These are phyloP conservation scores for Zaprionus gabonicus DNA, from an alignment of 1,140 invertebrate species.

Conservation along the genomic window DNA sequence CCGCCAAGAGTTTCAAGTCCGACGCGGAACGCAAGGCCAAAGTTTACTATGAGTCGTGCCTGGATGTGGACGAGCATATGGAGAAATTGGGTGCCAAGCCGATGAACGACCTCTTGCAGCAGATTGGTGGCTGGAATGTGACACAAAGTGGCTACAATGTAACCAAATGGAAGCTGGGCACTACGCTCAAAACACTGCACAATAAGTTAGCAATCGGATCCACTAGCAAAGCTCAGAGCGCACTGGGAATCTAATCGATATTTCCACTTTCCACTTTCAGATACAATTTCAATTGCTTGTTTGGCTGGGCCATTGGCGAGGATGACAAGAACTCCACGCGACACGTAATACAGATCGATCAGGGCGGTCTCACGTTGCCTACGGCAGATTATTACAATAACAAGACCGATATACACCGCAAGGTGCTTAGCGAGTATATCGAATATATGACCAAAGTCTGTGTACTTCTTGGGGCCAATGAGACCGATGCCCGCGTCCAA, in stretches of 20 bases:
- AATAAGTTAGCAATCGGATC: slow-evolving; percentile 86
- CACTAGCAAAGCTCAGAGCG: too few species aligned
- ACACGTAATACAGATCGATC: slow-evolving; percentile 96
- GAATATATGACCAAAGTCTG: slow-evolving; percentile 97
- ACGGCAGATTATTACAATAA: slow-evolving; percentile 97
- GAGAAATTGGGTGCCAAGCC: slow-evolving; percentile 93
- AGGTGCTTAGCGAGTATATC: slow-evolving; percentile 93
- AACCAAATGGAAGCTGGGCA: slow-evolving; percentile 91
- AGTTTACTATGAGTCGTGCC: slow-evolving; percentile 95
- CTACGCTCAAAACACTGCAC: slow-evolving; percentile 91
- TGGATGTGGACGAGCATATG: slow-evolving; percentile 96
- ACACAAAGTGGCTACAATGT: slow-evolving; percentile 86
- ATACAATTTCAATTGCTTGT: slow-evolving; percentile 95
- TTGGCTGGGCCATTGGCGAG: slow-evolving; percentile 95
- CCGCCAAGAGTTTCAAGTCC: slow-evolving; percentile 87
- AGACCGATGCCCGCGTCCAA: slow-evolving; percentile 89
- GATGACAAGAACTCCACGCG: slow-evolving; percentile 96
- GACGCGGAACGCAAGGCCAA: slow-evolving; percentile 95
- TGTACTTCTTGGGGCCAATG: slow-evolving; percentile 93
- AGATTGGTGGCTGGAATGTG: slow-evolving; percentile 92
- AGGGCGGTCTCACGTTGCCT: slow-evolving; percentile 95
- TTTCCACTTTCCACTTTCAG: slow-evolving; percentile 53
- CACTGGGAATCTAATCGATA: not conserved
- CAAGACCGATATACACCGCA: slow-evolving; percentile 89
- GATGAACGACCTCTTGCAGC: slow-evolving; percentile 90